These are phyloP conservation scores for Acromyrmex echinatior DNA, from an alignment of 1,140 invertebrate species.

Conservation along the genomic window DNA sequence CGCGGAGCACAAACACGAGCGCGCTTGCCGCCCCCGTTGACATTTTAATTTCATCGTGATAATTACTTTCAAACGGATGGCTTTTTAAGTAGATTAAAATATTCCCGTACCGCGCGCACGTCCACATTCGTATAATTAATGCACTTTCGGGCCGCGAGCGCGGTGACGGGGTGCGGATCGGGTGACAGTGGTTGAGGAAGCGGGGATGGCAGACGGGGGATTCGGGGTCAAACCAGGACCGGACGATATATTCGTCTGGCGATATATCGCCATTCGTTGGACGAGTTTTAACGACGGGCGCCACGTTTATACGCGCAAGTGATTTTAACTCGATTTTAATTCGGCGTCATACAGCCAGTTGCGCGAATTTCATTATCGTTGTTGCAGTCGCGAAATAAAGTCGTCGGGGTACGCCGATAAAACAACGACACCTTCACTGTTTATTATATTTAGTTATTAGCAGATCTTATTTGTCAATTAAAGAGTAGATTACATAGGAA, in stretches of 20 bases:
- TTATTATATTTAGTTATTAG: not conserved
- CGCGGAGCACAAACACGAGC: constrained; percentile 83
- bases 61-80: constrained; percentile 86
- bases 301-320: constrained; percentile 40
- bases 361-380: constrained; percentile 61
- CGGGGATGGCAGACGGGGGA: not conserved
- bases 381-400: constrained; percentile 46
- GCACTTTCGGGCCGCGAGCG: constrained; percentile 75
- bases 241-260: constrained; percentile 33
- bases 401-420: not conserved
- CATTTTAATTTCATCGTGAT: constrained; percentile 86
- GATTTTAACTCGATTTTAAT: constrained; percentile 72
- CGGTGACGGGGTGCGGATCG: not conserved
- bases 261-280: constrained; percentile 50
- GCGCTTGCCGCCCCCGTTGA: constrained; percentile 67
- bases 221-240: constrained; percentile 53
- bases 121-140: constrained; percentile 85
- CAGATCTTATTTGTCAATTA: not conserved
- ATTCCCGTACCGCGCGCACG: constrained; percentile 79
- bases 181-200: constrained; percentile 31
- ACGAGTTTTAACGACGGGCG: constrained; percentile 58
- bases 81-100: constrained; percentile 87
- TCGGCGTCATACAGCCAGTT: constrained; percentile 38
- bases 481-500: not conserved
- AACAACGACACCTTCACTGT: constrained; percentile 2